Evolutionary conservation across 2,797 vertebrate genomes (phyloP).

Genomic region (Phrynocephalus forsythii): DNA sequence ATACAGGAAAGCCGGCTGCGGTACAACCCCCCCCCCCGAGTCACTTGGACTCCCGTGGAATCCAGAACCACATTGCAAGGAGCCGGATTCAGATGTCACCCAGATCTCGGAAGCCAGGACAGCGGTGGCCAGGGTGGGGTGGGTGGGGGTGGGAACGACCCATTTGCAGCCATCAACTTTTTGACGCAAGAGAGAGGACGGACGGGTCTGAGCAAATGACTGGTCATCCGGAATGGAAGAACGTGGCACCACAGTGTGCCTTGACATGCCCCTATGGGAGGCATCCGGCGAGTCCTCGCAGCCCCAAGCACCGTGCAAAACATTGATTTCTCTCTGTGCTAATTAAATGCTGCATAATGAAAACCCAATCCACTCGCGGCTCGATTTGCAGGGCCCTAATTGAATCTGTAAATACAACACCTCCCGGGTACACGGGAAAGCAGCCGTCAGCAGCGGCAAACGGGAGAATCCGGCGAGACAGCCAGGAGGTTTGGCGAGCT

Average conservation of each 20-base stretch:
- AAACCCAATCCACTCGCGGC: constrained; percentile 59
- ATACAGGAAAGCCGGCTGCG: not conserved
- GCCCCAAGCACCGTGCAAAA: constrained; percentile 18
- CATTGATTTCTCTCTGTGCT: constrained; percentile 58
- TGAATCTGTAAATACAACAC: constrained; percentile 56
- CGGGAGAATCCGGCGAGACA: constrained; percentile 54
- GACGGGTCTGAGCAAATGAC: not conserved
- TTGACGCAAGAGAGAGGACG: not conserved
- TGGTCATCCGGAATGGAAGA: constrained; percentile 22
- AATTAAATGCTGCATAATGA: constrained; percentile 65
- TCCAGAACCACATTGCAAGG: not conserved
- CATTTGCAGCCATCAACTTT: not conserved
- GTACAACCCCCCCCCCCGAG: constrained; percentile 10
- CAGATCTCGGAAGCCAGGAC: constrained; percentile 6
- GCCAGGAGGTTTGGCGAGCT: constrained; percentile 41
- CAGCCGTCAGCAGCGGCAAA: constrained; percentile 48
- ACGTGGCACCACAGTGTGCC: not conserved
- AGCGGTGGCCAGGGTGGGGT: no score
- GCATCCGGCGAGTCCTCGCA: not conserved
- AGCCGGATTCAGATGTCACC: accelerated
- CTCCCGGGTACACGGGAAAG: constrained; percentile 41
- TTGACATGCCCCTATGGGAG: not conserved
- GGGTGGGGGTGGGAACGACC: not conserved
- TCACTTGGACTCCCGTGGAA: constrained; percentile 27
- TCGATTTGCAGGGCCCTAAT: constrained; percentile 58